Conservation (phyloP, 2,888 invertebrate species). For the Linnaemya vulpina region DNA sequence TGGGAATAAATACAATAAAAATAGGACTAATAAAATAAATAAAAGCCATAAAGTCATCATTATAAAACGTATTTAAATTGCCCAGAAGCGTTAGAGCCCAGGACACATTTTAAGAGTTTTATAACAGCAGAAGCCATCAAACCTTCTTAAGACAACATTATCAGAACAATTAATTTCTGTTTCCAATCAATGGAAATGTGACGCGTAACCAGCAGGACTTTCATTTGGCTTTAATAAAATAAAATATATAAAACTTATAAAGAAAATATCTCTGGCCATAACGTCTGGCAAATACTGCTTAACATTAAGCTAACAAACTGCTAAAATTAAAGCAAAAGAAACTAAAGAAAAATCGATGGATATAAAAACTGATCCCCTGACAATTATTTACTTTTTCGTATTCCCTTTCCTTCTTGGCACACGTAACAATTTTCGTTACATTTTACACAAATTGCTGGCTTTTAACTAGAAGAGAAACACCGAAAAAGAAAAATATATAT, state of each 20-base stretch:
- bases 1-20: too few relatives aligned
- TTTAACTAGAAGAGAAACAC: slow-evolving; percentile 23
- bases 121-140: too few relatives aligned
- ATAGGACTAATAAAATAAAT: too few relatives aligned
- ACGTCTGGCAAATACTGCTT: slow-evolving; percentile 27
- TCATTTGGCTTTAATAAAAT: not conserved
- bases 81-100: too few relatives aligned
- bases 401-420: not conserved
- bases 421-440: slow-evolving; percentile 11
- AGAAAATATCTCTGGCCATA: slow-evolving; percentile 12
- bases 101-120: too few relatives aligned
- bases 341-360: slow-evolving; percentile 13
- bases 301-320: not conserved
- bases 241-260: slow-evolving; percentile 25
- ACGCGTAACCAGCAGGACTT: too few relatives aligned
- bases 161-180: too few relatives aligned
- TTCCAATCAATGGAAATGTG: too few relatives aligned
- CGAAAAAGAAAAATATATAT: too few relatives aligned
- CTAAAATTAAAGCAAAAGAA: slow-evolving; percentile 18
- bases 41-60: too few relatives aligned
- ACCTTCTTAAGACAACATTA: too few relatives aligned
- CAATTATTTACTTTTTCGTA: slow-evolving; percentile 50
- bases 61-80: too few relatives aligned
- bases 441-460: slow-evolving; percentile 58
- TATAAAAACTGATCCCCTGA: slow-evolving; percentile 44